phyloP scores from a whole-genome alignment of 2,888 invertebrate species.

The Agrypnus murinus region DNA sequence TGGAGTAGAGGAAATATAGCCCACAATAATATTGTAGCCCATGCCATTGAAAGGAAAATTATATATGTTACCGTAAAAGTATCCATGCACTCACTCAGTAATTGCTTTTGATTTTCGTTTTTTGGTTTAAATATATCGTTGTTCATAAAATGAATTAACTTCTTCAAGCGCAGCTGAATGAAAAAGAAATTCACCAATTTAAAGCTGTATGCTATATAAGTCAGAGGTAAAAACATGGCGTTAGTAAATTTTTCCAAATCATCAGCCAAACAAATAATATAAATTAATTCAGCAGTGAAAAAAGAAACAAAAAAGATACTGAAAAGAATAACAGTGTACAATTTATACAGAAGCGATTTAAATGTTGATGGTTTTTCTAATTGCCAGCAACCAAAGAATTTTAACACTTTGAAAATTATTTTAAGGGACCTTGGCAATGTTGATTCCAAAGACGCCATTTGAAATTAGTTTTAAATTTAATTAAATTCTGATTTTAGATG shows the following conservation, averaged over 20 bases:
- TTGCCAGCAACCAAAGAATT: conserved; percentile 47
- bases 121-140: neutral
- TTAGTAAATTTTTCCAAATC: conserved; percentile 61
- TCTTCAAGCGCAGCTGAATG: neutral
- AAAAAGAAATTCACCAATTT: conserved; percentile 42
- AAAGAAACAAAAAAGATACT: conserved; percentile 68
- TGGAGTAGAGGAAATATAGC: conserved; percentile 65
- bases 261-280: conserved; percentile 70
- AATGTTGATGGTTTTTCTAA: conserved; percentile 31
- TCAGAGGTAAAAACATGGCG: conserved; percentile 62
- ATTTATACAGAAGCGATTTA: neutral
- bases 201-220: conserved; percentile 55
- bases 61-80: neutral
- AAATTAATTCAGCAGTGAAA: conserved; percentile 71
- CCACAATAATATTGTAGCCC: conserved; percentile 63
- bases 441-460: neutral
- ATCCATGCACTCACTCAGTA: neutral
- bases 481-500: no score
- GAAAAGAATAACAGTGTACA: conserved; percentile 34
- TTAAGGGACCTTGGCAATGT: conserved; percentile 7
- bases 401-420: conserved; percentile 32
- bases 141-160: neutral
- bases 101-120: neutral
- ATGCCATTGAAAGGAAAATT: conserved; percentile 53
- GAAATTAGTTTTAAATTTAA: no score